Conservation (phyloP, 2,797 vertebrate genomes). For the Oreortyx pictus region DNA sequence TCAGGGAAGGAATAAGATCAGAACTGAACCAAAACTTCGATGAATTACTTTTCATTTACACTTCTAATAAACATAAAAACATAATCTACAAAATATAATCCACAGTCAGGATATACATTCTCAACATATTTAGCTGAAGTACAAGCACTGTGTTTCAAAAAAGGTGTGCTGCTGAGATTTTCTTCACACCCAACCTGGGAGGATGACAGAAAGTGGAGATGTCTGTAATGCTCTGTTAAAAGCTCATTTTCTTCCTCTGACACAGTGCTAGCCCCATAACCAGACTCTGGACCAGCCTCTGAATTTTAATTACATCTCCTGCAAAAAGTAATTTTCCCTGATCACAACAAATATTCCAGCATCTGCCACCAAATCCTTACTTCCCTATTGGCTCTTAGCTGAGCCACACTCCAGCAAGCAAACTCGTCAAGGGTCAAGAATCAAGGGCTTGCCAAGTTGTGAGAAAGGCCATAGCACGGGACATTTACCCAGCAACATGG, state of each 20-base stretch:
- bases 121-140: background rate
- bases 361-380: background rate
- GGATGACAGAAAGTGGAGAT: background rate
- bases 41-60: background rate
- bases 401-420: background rate
- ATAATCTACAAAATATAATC: background rate
- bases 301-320: background rate
- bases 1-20: background rate
- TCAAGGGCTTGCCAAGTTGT: background rate
- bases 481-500: background rate
- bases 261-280: background rate
- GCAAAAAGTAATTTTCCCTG: background rate
- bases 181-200: background rate
- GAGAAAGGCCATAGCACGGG: background rate
- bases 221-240: background rate
- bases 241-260: accelerated
- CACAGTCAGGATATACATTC: background rate
- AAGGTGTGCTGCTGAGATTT: background rate
- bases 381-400: background rate
- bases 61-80: background rate
- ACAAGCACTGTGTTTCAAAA: background rate
- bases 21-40: background rate
- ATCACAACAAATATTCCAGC: background rate
- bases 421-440: background rate
- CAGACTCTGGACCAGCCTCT: background rate